Evolutionary conservation across 2,113 vertebrate species (phyloP).

Genomic region (Rhagologus leucostigma): DNA sequence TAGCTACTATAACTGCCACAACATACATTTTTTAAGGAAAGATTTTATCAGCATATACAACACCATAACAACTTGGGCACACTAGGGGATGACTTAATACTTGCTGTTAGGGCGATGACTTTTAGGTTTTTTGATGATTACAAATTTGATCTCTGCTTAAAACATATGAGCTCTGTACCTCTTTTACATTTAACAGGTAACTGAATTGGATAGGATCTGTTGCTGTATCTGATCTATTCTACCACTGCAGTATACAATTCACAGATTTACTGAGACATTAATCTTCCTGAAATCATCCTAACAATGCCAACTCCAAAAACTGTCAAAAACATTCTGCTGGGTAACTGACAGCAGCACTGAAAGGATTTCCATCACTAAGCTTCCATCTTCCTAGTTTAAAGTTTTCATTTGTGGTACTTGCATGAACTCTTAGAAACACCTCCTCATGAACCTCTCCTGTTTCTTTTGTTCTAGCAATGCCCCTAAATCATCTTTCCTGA

Average conservation of each 20-base stretch:
- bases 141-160: not conserved
- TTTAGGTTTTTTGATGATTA: not conserved
- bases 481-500: not conserved
- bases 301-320: not conserved
- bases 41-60: not conserved
- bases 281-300: not conserved
- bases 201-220: not conserved
- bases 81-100: not conserved
- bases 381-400: not conserved
- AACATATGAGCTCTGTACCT: not conserved
- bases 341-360: not conserved
- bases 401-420: not conserved
- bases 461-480: not conserved
- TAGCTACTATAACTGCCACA: not conserved
- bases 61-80: not conserved
- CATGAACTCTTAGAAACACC: not conserved
- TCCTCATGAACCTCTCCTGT: accelerated
- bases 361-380: not conserved
- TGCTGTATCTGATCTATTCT: not conserved
- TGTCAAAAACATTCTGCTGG: not conserved
- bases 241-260: not conserved
- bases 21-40: not conserved
- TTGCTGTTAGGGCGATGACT: not conserved
- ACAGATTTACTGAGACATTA: not conserved
- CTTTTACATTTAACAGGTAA: not conserved